Percentiles rank a stretch among this genome's conserved stretches.
These are phyloP conservation scores for Podocnemis expansa DNA, from an alignment of 2,113 vertebrate species.

Conservation along the genomic window DNA sequence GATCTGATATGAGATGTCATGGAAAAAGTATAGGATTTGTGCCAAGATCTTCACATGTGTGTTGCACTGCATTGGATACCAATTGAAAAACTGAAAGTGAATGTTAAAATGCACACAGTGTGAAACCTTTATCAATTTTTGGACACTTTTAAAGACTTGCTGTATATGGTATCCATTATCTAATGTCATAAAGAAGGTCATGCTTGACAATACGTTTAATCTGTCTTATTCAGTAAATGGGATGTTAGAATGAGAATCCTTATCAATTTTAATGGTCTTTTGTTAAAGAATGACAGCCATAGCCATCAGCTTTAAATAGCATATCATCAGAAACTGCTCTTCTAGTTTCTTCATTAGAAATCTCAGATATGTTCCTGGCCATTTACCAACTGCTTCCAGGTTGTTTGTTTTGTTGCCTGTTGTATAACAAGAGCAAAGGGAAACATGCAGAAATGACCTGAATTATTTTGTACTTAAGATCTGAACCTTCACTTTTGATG, in stretches of 20 bases:
- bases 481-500: constrained; percentile 30
- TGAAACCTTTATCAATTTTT: not conserved
- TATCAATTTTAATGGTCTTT: not conserved
- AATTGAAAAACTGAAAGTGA: not conserved
- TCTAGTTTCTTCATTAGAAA: constrained; percentile 11
- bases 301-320: not conserved
- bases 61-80: not conserved
- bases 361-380: not conserved
- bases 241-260: not conserved
- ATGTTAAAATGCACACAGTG: not conserved
- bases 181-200: not conserved
- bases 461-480: constrained; percentile 1
- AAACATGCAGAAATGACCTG: not conserved
- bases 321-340: constrained; percentile 17
- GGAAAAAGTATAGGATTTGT: not conserved
- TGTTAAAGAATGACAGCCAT: constrained; percentile 1
- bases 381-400: not conserved
- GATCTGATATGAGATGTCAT: not conserved
- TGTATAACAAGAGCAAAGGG: not conserved
- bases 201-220: not conserved
- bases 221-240: constrained; percentile 1
- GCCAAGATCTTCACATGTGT: not conserved
- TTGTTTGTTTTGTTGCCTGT: constrained; percentile 16
- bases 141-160: not conserved
- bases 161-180: not conserved